A percentile compares a stretch with the other conserved stretches of the same genome.
These are phyloP conservation scores for Trichopoda pennipes DNA, from an alignment of 2,888 invertebrate genomes.

Conservation along the genomic window DNA sequence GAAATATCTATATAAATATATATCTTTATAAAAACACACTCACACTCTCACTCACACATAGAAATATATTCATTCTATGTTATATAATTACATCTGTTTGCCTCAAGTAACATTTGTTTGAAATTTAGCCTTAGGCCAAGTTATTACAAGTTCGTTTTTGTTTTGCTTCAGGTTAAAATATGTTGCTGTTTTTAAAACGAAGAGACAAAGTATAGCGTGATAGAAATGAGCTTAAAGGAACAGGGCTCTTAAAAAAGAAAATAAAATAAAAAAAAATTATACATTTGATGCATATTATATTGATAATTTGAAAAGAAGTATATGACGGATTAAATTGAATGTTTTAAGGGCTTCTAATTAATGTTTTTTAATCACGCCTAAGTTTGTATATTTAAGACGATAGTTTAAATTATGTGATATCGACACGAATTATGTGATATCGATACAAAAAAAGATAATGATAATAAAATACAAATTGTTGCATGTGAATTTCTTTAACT, in stretches of 20 bases:
- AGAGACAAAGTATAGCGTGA: conserved; percentile 25
- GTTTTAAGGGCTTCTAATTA: no score
- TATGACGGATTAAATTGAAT: no score
- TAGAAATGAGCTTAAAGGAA: not conserved
- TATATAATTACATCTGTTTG: conserved; percentile 78
- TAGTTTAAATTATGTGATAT: no score
- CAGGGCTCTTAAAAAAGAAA: not conserved
- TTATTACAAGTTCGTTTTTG: conserved; percentile 81
- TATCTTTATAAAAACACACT: conserved; percentile 13
- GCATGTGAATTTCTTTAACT: no score
- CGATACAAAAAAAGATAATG: no score
- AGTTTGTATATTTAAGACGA: no score
- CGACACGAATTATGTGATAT: no score
- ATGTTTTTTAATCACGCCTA: no score
- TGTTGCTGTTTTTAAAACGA: conserved; percentile 71
- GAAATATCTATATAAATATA: conserved; percentile 35
- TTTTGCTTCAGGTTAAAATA: conserved; percentile 75
- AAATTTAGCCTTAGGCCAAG: conserved; percentile 76
- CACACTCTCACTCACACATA: not conserved
- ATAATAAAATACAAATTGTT: no score
- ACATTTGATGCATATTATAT: not conserved
- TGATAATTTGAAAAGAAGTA: not conserved
- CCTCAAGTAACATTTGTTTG: conserved; percentile 75
- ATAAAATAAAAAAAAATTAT: not conserved
- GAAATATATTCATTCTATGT: conserved; percentile 52